Base-by-base conservation (phyloP, 2,113 vertebrate genomes). In the Amphilophus citrinellus region DNA sequence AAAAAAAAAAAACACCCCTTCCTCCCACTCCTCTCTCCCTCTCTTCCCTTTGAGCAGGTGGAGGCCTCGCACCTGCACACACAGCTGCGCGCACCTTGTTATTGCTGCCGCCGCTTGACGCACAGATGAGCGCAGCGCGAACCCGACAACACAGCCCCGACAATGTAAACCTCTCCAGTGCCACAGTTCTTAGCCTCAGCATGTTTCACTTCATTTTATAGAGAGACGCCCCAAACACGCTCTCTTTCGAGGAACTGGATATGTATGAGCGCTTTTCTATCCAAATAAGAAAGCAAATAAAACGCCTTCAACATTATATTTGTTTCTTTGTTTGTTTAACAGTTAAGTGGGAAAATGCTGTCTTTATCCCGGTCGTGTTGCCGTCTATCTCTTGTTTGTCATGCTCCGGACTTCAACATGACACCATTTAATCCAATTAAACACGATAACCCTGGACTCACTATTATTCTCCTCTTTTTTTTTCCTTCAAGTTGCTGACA, bases 361-460 rank as follows among this genome's bases (percentile, higher is more conserved):
- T n/a, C 4, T 73, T n/a, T 66, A 20, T 73, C 85, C 50, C 30
- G 44, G 65, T 35, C 35, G 76, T 66, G 61, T 87, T 85, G 50
- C 22, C 87, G 86, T 86, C 88, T 77, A 57, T 91, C 86, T 90
- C 89, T 87, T 86, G 87, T 87, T 85, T 91, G 90, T 93, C 91
- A 89, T 86, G 90, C 89, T 94, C 90, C 82, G 77, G 86, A 92
- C 90, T 94, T 84, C 81, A 87, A 90, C 87, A 82, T 87, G 89
- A 95, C 94, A 94, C 93, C 92, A 87, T 90, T 91, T 96, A 96
- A 96, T 96, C 96, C 96, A 95, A 96, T 96, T 96, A 96, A 96
- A 95, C 87, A 94, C 91, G 94, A 95, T 93, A 95, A 94, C 93
- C 92, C 94, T 42, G 91, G 91, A 89, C 89, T 93, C 87, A 85